Conservation (phyloP, 2,888 invertebrate genomes). For the Phlogophora meticulosa region DNA sequence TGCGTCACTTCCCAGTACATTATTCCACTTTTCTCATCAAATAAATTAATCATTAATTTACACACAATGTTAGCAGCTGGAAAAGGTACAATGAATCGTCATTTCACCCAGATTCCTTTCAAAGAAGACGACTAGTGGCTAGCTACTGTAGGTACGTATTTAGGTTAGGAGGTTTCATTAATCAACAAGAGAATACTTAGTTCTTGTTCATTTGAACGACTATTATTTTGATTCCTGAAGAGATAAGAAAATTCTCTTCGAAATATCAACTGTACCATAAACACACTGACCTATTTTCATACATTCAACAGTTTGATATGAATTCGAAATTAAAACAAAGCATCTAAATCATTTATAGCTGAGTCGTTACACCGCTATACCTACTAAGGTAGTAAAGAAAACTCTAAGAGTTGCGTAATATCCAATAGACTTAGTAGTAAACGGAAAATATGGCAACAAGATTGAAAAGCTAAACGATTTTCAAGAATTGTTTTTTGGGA, state of each 20-base stretch:
- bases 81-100: constrained; percentile 49
- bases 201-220: background rate
- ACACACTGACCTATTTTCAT: constrained; percentile 37
- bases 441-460: constrained; percentile 59
- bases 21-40: constrained; percentile 73
- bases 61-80: constrained; percentile 61
- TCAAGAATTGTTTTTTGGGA: constrained; percentile 18
- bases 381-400: constrained; percentile 21
- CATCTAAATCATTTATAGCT: constrained; percentile 4
- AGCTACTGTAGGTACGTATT: background rate
- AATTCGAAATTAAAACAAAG: constrained; percentile 28
- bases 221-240: constrained; percentile 13
- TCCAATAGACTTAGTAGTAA: constrained; percentile 46
- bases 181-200: constrained; percentile 18
- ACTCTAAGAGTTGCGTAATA: constrained; percentile 25
- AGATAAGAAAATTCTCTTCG: constrained; percentile 17
- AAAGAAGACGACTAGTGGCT: constrained; percentile 25
- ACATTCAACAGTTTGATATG: constrained; percentile 25
- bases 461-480: constrained; percentile 45
- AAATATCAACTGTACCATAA: constrained; percentile 11
- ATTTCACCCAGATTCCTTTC: constrained; percentile 57
- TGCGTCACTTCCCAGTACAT: constrained; percentile 84
- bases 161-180: constrained; percentile 25
- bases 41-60: constrained; percentile 71
- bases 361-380: too few species aligned